phyloP scores from a whole-genome alignment of 92 coral and sea anemone species.

The Phenganax marumi region DNA sequence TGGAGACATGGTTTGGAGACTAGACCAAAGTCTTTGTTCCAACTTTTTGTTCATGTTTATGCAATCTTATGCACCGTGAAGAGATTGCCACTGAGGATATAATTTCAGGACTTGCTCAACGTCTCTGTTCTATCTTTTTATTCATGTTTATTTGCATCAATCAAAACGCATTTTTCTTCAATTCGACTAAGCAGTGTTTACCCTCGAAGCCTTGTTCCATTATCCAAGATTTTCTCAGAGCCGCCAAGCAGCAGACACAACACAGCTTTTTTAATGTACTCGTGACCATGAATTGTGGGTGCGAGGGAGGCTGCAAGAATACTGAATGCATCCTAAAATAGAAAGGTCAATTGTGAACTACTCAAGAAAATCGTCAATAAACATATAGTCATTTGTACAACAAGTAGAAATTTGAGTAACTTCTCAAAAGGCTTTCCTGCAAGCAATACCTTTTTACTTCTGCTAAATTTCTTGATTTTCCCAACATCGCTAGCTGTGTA shows the following conservation, averaged over 20 bases:
- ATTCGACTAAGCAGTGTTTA: constrained; percentile 28
- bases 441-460: constrained; percentile 70
- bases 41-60: too few relatives aligned
- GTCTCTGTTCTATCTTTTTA: too few relatives aligned
- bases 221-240: constrained; percentile 84
- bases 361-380: not conserved
- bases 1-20: too few relatives aligned
- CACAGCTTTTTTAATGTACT: constrained; percentile 89
- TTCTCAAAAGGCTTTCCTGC: not conserved
- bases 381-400: not conserved
- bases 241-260: constrained; percentile 88
- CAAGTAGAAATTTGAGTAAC: too few relatives aligned
- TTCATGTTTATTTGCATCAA: too few relatives aligned
- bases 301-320: constrained; percentile 80
- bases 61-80: too few relatives aligned
- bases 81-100: too few relatives aligned
- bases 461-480: constrained; percentile 89
- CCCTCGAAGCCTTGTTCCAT: constrained; percentile 98
- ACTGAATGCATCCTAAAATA: constrained; percentile 80
- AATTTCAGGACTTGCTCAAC: too few relatives aligned
- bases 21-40: too few relatives aligned
- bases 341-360: too few relatives aligned
- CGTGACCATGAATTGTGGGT: constrained; percentile 96
- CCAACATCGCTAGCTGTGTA: constrained; percentile 89
- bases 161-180: too few relatives aligned